Conservation (phyloP, 2,113 vertebrate species). For the Poeciliopsis prolifica region DNA sequence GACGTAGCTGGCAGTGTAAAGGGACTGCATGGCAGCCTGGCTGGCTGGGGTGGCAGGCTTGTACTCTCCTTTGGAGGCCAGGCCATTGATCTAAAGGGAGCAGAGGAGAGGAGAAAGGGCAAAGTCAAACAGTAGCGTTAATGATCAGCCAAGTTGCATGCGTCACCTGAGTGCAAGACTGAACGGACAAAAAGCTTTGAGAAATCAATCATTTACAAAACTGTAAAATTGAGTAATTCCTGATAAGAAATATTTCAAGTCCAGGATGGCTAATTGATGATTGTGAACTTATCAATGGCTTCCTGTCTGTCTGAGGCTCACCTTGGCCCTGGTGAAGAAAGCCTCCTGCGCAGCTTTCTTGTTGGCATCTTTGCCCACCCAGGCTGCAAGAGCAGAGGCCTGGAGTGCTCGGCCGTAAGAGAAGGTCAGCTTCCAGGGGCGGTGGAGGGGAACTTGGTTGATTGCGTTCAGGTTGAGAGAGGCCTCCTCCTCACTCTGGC, state of each 20-base stretch:
- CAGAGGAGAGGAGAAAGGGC: constrained; percentile 21
- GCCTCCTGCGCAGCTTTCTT: constrained; percentile 88
- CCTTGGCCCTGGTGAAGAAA: constrained; percentile 90
- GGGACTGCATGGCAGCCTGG: constrained; percentile 86
- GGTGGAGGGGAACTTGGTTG: constrained; percentile 88
- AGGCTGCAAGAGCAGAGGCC: constrained; percentile 91
- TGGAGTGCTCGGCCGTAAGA: constrained; percentile 95
- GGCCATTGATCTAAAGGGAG: constrained; percentile 86
- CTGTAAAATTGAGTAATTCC: constrained; percentile 16
- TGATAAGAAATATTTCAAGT: constrained; percentile 22
- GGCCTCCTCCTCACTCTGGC: constrained; percentile 97
- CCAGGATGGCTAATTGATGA: constrained; percentile 15
- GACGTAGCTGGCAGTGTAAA: constrained; percentile 89
- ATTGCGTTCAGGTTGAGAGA: constrained; percentile 94
- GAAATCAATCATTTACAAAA: constrained; percentile 60
- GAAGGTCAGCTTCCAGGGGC: constrained; percentile 95
- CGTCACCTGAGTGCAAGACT: constrained; percentile 20
- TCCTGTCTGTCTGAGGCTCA: constrained; percentile 41
- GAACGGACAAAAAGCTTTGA: constrained; percentile 5
- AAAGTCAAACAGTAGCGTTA: constrained; percentile 68
- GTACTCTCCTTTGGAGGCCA: constrained; percentile 92
- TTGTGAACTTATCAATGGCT: not conserved
- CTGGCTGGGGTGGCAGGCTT: constrained; percentile 80
- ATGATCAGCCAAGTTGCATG: constrained; percentile 57
- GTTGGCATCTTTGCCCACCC: constrained; percentile 89